Evolutionary conservation across 2,888 invertebrate genomes (phyloP).

Genomic region (Congeria kusceri): DNA sequence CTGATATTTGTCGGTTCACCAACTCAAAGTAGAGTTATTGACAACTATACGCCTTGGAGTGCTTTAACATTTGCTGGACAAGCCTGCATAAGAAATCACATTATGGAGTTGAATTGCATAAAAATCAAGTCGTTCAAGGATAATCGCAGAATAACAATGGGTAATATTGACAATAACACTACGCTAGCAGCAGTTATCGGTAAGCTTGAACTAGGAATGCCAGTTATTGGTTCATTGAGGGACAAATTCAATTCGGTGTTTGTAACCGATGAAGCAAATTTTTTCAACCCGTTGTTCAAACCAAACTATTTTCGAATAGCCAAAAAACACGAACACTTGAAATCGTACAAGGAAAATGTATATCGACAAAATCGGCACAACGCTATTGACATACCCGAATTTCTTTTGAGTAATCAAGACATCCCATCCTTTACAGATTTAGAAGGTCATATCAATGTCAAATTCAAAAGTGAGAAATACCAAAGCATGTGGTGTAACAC

Average conservation of each 20-base stretch:
- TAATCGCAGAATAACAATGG: conserved; percentile 14
- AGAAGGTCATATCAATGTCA: too few relatives aligned
- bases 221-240: conserved; percentile 5
- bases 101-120: not conserved
- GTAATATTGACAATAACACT: conserved; percentile 19
- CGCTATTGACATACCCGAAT: too few relatives aligned
- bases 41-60: conserved; percentile 24
- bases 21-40: conserved; percentile 23
- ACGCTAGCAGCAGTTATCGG: not conserved
- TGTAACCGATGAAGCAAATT: too few relatives aligned
- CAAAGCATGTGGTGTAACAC: too few relatives aligned
- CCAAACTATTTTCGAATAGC: too few relatives aligned
- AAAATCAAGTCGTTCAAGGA: conserved; percentile 22
- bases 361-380: too few relatives aligned
- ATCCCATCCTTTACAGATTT: too few relatives aligned
- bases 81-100: not conserved
- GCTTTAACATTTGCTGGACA: conserved; percentile 20
- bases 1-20: conserved; percentile 19
- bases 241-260: too few relatives aligned
- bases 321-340: not conserved
- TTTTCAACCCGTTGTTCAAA: too few relatives aligned
- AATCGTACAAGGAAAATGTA: not conserved
- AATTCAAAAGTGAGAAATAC: too few relatives aligned
- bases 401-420: too few relatives aligned
- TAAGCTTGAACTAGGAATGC: conserved; percentile 4